Percentiles rank a stretch among this genome's conserved stretches.
phyloP scores from a whole-genome alignment of 2,113 vertebrate genomes.

The Spea multiplicata region DNA sequence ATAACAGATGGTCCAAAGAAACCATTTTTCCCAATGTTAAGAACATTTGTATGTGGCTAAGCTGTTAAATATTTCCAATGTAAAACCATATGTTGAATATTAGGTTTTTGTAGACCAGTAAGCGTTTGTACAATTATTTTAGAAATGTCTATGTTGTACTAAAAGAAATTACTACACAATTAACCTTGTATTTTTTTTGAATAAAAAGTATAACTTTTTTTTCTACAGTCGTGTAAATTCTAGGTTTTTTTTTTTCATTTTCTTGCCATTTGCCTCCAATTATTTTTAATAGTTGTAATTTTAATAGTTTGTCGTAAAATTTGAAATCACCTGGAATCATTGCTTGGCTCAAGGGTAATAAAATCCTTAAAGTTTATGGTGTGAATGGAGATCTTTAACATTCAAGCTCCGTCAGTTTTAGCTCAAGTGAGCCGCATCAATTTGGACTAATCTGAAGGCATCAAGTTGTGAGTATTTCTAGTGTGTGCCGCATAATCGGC shows the following conservation, averaged over 20 bases:
- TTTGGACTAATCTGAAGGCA: slow-evolving; percentile 40
- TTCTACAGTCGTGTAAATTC: not conserved
- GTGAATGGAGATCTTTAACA: slow-evolving; percentile 28
- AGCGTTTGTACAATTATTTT: no score
- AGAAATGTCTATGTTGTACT: not conserved
- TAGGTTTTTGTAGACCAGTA: no score
- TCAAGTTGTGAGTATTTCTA: slow-evolving; percentile 35
- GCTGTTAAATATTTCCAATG: no score
- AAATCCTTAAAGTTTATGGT: slow-evolving; percentile 36
- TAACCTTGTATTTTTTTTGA: not conserved
- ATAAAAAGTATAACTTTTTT: not conserved
- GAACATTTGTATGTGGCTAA: no score
- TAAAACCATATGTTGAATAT: no score
- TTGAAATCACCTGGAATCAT: slow-evolving; percentile 26
- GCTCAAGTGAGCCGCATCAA: slow-evolving; percentile 26
- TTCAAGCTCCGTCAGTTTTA: slow-evolving; percentile 22
- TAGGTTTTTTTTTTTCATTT: not conserved
- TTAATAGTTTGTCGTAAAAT: slow-evolving; percentile 44
- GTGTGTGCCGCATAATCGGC: slow-evolving; percentile 4
- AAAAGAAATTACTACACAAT: not conserved
- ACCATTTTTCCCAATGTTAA: no score
- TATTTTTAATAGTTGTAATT: slow-evolving; percentile 45
- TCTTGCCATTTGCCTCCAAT: slow-evolving; percentile 37
- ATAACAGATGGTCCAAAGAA: no score
- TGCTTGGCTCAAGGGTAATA: slow-evolving; percentile 30